Base-by-base conservation (phyloP, 2,888 invertebrate species). In the Machimus rusticus region DNA sequence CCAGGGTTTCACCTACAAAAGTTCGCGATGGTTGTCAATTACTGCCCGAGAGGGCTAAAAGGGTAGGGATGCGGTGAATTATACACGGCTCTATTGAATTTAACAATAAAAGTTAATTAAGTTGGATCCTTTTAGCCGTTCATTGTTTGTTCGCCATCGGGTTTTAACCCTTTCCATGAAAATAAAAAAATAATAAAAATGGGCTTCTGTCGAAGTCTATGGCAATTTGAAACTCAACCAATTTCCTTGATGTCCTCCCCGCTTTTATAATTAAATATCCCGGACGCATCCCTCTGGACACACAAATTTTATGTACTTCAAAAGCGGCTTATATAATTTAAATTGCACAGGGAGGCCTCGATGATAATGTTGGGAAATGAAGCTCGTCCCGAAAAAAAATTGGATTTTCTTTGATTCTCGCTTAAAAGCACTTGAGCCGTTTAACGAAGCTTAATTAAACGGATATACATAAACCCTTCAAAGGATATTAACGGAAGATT, bases 91-190 rank as follows among this genome's bases (percentile, higher is more conserved):
- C 76, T 76, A 76, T 76, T 76, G 76, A 76, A 76, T 37, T 37
- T 76, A 76, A 76, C 76, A 76, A 76, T 76, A 37, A 76, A 76
- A 76, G 34, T 76, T 76, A 76, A 76, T 76, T 76, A 76, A 76
- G 34, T 76, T 34, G 28, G 66, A 66, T 66, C 66, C 66, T 66
- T 66, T 66, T 23, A 28, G 66, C 28, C 66, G 28, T 66, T 28
- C 28, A 66, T 66, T 66, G 66, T 66, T 66, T 66, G 23, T n/a
- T 19, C 55, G 8, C 2, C 66, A 66, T 28, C 14, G 66, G 14
- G 66, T 76, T 16, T 76, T 19, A 76, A 76, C 28, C 76, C 37
- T 76, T 37, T 76, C 8, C 37, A 12, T 23, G 23, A 28, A 66
- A 5, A 1, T 19, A 19, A 55, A 19, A 55, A n/a, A 55, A 55